Evolutionary conservation across 2,113 vertebrate species (phyloP), one percentile per base, ranked within the genome.

Genomic region (Solea senegalensis): DNA sequence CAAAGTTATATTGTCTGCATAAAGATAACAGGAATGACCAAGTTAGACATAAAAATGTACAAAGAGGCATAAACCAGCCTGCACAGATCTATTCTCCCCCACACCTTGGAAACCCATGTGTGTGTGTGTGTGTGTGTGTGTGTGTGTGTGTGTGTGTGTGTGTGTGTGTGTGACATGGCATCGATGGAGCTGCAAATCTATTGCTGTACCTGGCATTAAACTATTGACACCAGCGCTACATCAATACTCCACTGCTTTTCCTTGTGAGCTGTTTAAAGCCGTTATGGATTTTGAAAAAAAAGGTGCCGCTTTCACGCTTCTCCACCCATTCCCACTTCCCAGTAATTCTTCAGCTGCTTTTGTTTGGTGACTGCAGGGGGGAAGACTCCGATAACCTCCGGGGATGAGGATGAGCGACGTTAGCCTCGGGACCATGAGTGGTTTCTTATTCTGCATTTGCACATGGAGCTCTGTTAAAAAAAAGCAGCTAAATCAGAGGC

Each of bases 291-390:
- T 34, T 57, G 53, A 76, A 76, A 21, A 21, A 21, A 21, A 21
- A 80, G 63, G 72, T 65, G 79, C 69, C 68, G 69, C 59, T 74
- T 75, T 53, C 43, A 71, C 74, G 81, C 78, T 64, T 79, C 67
- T 67, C 46, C 80, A 75, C 74, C 69, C 56, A 80, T 68, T 81
- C 76, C 64, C 76, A 77, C 72, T 77, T 71, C 68, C 21, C 69
- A 78, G 76, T 76, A 68, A 63, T n/a, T 11, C 77, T 74, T 52
- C 57, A 40, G 75, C 66, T 77, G 64, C 62, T 64, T 10, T 57
- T 10, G 51, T 57, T 67, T 56, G 41, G 59, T 56, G 82, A 64
- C 74, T 67, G 54, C 46, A 81, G 72, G 65, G 5, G 72, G 64
- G 62, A 16, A 73, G 72, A 43, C 28, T 41, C 41, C n/a, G 67